These are phyloP conservation scores for Sphaeramia orbicularis DNA, from an alignment of 2,797 vertebrate species.

Conservation along the genomic window DNA sequence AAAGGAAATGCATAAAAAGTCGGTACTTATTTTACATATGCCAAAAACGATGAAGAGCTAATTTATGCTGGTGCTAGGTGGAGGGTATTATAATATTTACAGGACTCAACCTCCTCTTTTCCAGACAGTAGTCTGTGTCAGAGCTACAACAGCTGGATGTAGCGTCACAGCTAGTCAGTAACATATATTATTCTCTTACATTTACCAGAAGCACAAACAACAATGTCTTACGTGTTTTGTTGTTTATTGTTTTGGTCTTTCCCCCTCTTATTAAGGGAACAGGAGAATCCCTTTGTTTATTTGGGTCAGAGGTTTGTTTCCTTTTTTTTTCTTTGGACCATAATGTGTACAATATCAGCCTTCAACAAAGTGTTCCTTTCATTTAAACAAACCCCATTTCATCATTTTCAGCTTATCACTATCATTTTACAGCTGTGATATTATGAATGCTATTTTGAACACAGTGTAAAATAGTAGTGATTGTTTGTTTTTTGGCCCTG, in stretches of 20 bases:
- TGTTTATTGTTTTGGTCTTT: constrained; percentile 10
- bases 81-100: not conserved
- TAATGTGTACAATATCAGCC: constrained; percentile 10
- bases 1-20: fast-evolving
- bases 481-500: not conserved
- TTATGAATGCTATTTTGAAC: no score
- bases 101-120: not conserved
- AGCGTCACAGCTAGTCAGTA: not conserved
- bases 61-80: not conserved
- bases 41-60: not conserved
- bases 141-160: constrained; percentile 44
- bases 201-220: not conserved
- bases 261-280: no score
- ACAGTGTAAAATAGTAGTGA: no score
- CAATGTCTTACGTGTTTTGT: not conserved
- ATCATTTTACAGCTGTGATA: no score
- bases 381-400: no score
- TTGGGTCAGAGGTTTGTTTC: constrained; percentile 53
- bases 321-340: constrained; percentile 6
- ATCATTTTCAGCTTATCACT: no score
- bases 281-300: constrained; percentile 46
- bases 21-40: not conserved
- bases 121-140: constrained; percentile 56
- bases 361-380: no score
- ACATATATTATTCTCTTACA: no score